Percentiles rank a stretch among this genome's conserved stretches.
These are phyloP conservation scores for Dasyprocta punctata DNA, from an alignment of 2,113 vertebrate species.

Conservation along the genomic window DNA sequence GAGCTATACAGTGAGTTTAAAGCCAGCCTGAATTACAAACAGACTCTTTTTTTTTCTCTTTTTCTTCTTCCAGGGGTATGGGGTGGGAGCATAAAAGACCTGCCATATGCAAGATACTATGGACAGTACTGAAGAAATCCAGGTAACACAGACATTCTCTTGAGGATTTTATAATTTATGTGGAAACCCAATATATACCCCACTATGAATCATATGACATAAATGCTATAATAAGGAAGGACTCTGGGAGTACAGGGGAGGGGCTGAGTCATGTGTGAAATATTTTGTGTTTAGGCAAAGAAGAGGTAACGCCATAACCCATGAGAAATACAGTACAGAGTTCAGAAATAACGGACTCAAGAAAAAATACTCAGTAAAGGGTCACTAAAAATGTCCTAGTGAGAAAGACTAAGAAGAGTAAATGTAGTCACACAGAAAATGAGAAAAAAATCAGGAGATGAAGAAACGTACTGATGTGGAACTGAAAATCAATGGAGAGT, in stretches of 20 bases:
- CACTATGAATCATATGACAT: neutral
- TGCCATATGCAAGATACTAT: neutral
- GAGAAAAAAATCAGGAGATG: neutral
- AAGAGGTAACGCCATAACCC: neutral
- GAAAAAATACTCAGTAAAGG: neutral
- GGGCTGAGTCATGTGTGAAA: neutral
- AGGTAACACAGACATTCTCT: neutral
- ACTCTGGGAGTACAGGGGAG: neutral
- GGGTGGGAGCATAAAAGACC: neutral
- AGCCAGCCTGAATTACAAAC: neutral
- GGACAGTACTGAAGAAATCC: neutral
- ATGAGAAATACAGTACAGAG: neutral
- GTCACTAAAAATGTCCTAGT: neutral
- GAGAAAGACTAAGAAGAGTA: neutral
- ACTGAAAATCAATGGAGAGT: neutral
- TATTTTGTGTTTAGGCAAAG: neutral
- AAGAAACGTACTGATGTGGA: neutral
- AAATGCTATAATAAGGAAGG: neutral
- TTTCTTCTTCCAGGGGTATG: too few relatives aligned
- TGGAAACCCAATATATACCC: neutral
- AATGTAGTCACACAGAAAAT: constrained; percentile 11
- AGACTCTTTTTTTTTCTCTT: neutral
- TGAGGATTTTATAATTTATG: neutral
- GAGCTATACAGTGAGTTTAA: neutral
- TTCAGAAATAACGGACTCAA: neutral